A percentile compares a stretch with the other conserved stretches of the same genome.
phyloP scores from a whole-genome alignment of 1,140 invertebrate species.

The Capitella teleta region DNA sequence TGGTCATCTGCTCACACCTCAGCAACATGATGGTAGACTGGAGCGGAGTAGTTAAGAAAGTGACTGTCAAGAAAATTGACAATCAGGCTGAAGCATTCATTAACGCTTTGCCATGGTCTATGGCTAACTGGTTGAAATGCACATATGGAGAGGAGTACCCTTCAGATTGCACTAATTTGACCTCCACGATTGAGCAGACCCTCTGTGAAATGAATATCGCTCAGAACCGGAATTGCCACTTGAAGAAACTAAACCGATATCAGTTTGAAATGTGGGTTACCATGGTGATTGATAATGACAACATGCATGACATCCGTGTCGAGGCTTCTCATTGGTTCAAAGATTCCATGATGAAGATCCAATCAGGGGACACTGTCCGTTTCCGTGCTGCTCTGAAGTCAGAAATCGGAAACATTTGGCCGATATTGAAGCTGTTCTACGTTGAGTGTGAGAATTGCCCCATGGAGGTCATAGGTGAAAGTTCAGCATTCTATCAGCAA shows the following conservation, averaged over 20 bases:
- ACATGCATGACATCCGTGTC: conserved; percentile 1
- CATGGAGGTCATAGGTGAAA: no score
- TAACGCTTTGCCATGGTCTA: conserved; percentile 2
- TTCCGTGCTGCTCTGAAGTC: conserved; percentile 5
- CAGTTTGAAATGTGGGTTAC: conserved; percentile 8
- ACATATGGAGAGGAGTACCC: not conserved
- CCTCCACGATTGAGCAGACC: not conserved
- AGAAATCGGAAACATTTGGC: conserved; percentile 1
- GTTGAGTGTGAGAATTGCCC: not conserved
- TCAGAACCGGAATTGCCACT: conserved; percentile 6
- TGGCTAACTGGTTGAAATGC: conserved; percentile 1
- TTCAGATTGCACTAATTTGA: not conserved
- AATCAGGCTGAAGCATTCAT: conserved; percentile 11
- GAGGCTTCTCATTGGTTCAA: conserved; percentile 7
- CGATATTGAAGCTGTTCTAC: conserved; percentile 2
- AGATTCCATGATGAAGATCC: conserved; percentile 5
- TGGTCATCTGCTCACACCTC: conserved; percentile 4
- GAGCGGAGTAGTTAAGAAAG: conserved; percentile 7
- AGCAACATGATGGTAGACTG: conserved; percentile 7
- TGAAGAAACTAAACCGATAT: conserved; percentile 10
- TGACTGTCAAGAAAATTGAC: conserved; percentile 8
- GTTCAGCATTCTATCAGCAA: no score
- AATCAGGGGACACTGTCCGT: not conserved
- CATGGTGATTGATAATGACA: not conserved
- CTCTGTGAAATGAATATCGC: not conserved